Percentiles rank a stretch among this genome's conserved stretches.
phyloP scores from a whole-genome alignment of 2,113 vertebrate genomes.

The Cephalopholis sonnerati region DNA sequence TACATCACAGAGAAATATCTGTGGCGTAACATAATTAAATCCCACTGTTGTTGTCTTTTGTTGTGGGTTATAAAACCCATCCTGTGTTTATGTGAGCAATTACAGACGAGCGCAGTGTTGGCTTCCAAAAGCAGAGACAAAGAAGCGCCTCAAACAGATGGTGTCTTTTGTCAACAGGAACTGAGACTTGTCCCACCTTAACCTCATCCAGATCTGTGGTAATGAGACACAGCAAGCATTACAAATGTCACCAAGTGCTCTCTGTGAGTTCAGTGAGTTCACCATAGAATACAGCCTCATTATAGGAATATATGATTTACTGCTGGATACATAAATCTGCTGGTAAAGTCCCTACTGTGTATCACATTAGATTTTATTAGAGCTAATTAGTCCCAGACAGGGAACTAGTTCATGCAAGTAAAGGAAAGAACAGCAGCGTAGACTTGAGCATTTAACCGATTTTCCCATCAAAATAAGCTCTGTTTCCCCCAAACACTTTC shows the following conservation, averaged over 20 bases:
- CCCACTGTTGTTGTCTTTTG: slow-evolving; percentile 42
- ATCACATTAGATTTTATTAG: not conserved
- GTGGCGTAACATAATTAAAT: slow-evolving; percentile 56
- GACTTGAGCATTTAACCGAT: not conserved
- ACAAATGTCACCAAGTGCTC: not conserved
- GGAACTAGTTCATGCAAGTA: not conserved
- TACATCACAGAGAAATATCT: slow-evolving; percentile 49
- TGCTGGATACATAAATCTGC: not conserved
- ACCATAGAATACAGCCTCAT: not conserved
- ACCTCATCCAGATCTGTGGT: slow-evolving; percentile 36
- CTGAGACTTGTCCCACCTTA: slow-evolving; percentile 32
- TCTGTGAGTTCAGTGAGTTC: not conserved
- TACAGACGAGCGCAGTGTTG: slow-evolving; percentile 22
- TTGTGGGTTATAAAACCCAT: slow-evolving; percentile 47
- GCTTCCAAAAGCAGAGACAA: slow-evolving; percentile 44
- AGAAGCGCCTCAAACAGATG: slow-evolving; percentile 46
- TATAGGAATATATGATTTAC: not conserved
- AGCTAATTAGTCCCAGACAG: slow-evolving; percentile 10
- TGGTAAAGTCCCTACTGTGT: not conserved
- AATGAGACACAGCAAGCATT: slow-evolving; percentile 37
- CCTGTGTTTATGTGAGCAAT: slow-evolving; percentile 48
- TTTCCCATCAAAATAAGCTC: not conserved
- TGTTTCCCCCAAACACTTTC: too few relatives aligned
- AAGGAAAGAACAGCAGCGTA: not conserved
- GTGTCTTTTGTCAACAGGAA: slow-evolving; percentile 35